Base-by-base conservation (phyloP, 1,140 invertebrate genomes). In the Mizuhopecten yessoensis region DNA sequence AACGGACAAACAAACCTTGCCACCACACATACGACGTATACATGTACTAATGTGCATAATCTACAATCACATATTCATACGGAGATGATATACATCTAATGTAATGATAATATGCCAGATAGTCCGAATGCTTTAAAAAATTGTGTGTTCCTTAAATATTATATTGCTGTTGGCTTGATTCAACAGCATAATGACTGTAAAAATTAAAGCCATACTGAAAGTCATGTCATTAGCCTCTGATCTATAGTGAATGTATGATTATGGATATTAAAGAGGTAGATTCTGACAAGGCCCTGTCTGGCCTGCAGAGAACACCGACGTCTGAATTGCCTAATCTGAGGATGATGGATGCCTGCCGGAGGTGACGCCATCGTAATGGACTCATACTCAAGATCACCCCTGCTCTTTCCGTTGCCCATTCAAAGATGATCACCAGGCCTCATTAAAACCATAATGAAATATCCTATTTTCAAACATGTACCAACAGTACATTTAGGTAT, bases 381-480 rank as follows among this genome's bases (percentile, higher is more conserved):
- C 57, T 75, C 57, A 75, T 75, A 75, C 57, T 75, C 57, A 5
- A 5, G 23, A 75, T 75, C 57, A 75, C 57, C 57, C 57, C 57
- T 75, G 57, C 57, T 75, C 57, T 75, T 75, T 75, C 57, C 57
- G 57, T 75, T 75, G 57, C 57, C 57, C 57, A 75, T 75, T 75
- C 57, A 75, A 75, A 75, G 57, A 75, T 75, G 57, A 75, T 75
- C 57, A 75, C 57, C n/a, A 23, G 57, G 5, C 5, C 57, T 75
- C 57, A 75, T 75, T 75, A 75, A 75, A 75, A 75, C 57, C 57
- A 75, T 75, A 75, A 75, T 75, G 57, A 75, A 75, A 75, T 75
- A 75, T 75, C 57, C 57, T 75, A 75, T 75, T 75, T 75, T n/a
- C 57, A 75, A 75, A 75, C 57, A 75, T 75, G 57, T 75, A 75